These are phyloP conservation scores for Agraylea sexmaculata DNA, from an alignment of 1,140 invertebrate genomes.

Conservation along the genomic window DNA sequence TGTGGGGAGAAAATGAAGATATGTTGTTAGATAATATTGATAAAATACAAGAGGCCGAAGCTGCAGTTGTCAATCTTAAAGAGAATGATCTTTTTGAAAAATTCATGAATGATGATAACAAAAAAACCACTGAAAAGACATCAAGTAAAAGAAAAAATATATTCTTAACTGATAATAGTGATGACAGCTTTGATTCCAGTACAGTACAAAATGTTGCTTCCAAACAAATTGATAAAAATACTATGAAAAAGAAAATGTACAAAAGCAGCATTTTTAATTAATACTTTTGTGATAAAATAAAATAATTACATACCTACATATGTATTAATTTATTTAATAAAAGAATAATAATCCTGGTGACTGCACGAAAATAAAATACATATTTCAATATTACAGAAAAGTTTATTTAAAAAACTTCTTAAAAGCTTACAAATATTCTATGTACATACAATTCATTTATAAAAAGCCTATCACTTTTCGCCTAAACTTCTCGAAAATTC, in stretches of 20 bases:
- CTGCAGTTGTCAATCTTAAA: background rate
- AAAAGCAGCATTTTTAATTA: slow-evolving; percentile 12
- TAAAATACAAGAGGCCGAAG: slow-evolving; percentile 3
- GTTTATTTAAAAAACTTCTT: too few relatives aligned
- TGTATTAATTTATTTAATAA: too few relatives aligned
- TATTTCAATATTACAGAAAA: too few relatives aligned
- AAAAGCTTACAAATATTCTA: too few relatives aligned
- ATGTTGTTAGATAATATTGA: slow-evolving; percentile 13
- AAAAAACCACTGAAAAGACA: background rate
- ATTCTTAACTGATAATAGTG: background rate
- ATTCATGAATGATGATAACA: background rate
- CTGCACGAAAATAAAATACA: too few relatives aligned
- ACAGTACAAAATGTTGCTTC: background rate
- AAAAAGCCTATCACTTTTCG: too few relatives aligned
- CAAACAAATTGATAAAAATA: slow-evolving; percentile 3
- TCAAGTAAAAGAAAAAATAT: background rate
- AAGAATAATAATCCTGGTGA: too few relatives aligned
- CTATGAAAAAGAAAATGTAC: slow-evolving; percentile 10
- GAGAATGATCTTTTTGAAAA: background rate
- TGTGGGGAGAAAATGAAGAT: slow-evolving; percentile 9
- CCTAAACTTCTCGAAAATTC: too few relatives aligned
- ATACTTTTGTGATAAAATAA: too few relatives aligned
- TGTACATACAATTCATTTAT: too few relatives aligned
- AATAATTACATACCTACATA: too few relatives aligned
- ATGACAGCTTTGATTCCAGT: background rate